Evolutionary conservation across 2,113 vertebrate species (phyloP).

Genomic region (Syngnathus typhle): DNA sequence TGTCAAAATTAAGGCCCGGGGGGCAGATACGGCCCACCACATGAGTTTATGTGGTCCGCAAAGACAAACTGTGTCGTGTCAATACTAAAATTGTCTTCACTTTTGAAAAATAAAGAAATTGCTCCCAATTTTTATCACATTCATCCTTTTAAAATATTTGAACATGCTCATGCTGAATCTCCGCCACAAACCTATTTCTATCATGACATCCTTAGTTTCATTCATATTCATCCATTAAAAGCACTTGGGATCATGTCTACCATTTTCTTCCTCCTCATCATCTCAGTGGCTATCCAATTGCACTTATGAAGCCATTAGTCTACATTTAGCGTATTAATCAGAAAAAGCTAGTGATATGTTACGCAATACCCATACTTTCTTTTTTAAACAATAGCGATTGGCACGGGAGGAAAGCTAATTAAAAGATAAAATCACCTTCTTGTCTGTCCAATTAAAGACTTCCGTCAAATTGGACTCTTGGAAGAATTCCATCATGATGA

Average conservation of each 20-base stretch:
- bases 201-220: conserved; percentile 13
- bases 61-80: too few species aligned
- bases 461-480: conserved; percentile 55
- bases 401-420: conserved; percentile 61
- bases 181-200: conserved; percentile 6
- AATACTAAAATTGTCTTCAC: too few species aligned
- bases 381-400: conserved; percentile 60
- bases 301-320: conserved; percentile 52
- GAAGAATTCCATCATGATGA: conserved; percentile 58
- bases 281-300: conserved; percentile 19
- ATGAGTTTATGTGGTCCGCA: too few species aligned
- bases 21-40: too few species aligned
- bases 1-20: too few species aligned
- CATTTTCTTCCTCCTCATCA: conserved; percentile 32
- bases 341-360: conserved; percentile 56
- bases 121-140: too few species aligned
- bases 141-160: too few species aligned
- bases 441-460: conserved; percentile 62
- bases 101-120: too few species aligned
- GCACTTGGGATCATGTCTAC: conserved; percentile 22
- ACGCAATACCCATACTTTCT: conserved; percentile 58
- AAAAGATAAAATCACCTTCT: conserved; percentile 69
- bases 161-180: conserved; percentile 22
- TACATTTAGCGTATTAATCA: conserved; percentile 54
- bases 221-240: conserved; percentile 17